A percentile compares a stretch with the other conserved stretches of the same genome.
phyloP scores from a whole-genome alignment of 2,113 vertebrate species.

The Cranoglanis bouderius region DNA sequence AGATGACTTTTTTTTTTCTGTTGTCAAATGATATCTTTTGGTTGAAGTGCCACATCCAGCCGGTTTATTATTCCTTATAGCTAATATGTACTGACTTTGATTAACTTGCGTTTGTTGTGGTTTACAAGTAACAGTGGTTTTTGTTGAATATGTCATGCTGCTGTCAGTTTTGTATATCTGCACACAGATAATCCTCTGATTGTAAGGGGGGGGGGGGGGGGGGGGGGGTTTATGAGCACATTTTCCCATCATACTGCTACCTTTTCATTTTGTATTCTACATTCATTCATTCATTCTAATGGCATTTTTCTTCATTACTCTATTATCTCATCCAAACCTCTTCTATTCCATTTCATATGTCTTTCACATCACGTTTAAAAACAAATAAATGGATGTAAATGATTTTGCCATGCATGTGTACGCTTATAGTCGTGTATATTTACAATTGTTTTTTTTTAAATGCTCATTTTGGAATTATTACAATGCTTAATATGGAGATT shows the following conservation, averaged over 20 bases:
- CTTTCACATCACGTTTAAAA: not conserved
- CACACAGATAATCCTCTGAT: not conserved
- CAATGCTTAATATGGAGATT: not conserved
- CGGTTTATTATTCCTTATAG: not conserved
- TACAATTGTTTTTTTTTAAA: not conserved
- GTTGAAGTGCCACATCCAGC: not conserved
- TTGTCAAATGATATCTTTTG: not conserved
- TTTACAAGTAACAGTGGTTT: not conserved
- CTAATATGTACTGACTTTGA: not conserved
- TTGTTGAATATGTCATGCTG: not conserved
- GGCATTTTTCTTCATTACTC: not conserved
- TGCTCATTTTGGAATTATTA: not conserved
- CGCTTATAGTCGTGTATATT: not conserved
- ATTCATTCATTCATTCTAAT: not conserved
- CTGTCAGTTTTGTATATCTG: not conserved
- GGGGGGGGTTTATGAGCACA: too few relatives aligned
- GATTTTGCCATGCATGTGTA: not conserved
- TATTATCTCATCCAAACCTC: not conserved
- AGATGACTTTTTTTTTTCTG: not conserved
- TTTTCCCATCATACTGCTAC: not conserved
- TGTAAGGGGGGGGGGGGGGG: too few relatives aligned
- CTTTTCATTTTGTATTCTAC: not conserved
- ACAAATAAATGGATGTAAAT: not conserved
- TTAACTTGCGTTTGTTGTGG: not conserved
- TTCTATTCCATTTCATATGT: not conserved